A percentile compares a stretch with the other conserved stretches of the same genome.
These are phyloP conservation scores for Rhinolophus ferrumequinum DNA, from an alignment of 2,113 vertebrate species.

Conservation along the genomic window DNA sequence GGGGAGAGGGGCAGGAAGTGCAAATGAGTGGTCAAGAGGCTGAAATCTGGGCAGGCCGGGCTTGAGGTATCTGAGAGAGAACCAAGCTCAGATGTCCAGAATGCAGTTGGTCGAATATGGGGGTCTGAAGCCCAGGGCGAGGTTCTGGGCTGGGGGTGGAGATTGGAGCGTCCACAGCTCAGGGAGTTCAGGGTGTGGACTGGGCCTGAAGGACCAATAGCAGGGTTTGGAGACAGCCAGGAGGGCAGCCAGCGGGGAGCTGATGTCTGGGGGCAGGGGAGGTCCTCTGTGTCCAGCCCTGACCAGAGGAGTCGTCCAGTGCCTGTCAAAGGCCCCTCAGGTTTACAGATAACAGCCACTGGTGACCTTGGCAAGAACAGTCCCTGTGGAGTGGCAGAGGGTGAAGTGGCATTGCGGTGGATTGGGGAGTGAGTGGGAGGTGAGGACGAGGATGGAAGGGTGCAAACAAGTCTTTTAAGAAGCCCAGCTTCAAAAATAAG, in stretches of 20 bases:
- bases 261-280: background rate
- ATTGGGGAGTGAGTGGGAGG: constrained; percentile 21
- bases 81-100: background rate
- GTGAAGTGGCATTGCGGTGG: background rate
- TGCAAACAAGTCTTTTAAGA: background rate
- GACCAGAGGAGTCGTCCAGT: background rate
- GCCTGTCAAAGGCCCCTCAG: background rate
- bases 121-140: background rate
- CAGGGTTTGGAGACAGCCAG: background rate
- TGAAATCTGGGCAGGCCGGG: background rate
- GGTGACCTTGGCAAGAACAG: constrained; percentile 23
- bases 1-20: background rate
- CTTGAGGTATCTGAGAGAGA: background rate
- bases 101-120: background rate
- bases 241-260: background rate
- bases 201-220: background rate
- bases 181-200: background rate
- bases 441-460: background rate
- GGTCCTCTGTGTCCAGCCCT: background rate
- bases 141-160: background rate
- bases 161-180: background rate
- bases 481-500: background rate
- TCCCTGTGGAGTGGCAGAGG: background rate
- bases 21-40: background rate
- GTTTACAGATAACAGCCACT: background rate